Percentiles rank a stretch among this genome's conserved stretches.
Conservation (phyloP, 2,797 vertebrate species). For the Helarctos malayanus region DNA sequence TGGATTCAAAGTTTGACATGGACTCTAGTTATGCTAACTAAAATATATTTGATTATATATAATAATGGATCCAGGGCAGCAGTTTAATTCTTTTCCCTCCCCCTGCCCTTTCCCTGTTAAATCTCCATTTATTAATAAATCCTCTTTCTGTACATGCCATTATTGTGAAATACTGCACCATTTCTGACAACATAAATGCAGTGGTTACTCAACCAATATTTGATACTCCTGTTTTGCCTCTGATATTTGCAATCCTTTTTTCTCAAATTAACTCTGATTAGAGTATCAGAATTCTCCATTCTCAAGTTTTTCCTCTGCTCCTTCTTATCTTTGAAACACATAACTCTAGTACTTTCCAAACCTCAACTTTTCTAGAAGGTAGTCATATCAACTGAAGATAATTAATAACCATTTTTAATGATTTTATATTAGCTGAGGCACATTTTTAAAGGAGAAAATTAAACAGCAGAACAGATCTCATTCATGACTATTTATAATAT, state of each 20-base stretch:
- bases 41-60: background rate
- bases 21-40: background rate
- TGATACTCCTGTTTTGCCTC: background rate
- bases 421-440: background rate
- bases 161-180: background rate
- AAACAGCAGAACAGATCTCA: background rate
- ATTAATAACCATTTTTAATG: background rate
- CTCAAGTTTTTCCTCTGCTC: background rate
- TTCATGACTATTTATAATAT: background rate
- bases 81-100: background rate
- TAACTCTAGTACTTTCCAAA: background rate
- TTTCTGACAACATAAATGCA: background rate
- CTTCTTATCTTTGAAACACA: background rate
- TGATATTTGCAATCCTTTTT: background rate
- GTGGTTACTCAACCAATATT: background rate
- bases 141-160: background rate
- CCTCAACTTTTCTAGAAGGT: background rate
- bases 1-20: background rate
- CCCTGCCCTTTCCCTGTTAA: background rate
- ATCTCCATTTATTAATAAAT: background rate
- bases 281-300: background rate
- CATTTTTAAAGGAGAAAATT: background rate
- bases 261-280: background rate
- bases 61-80: background rate
- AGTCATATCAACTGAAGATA: background rate